phyloP scores from a whole-genome alignment of 2,113 vertebrate genomes.

The Pedionomus torquatus region DNA sequence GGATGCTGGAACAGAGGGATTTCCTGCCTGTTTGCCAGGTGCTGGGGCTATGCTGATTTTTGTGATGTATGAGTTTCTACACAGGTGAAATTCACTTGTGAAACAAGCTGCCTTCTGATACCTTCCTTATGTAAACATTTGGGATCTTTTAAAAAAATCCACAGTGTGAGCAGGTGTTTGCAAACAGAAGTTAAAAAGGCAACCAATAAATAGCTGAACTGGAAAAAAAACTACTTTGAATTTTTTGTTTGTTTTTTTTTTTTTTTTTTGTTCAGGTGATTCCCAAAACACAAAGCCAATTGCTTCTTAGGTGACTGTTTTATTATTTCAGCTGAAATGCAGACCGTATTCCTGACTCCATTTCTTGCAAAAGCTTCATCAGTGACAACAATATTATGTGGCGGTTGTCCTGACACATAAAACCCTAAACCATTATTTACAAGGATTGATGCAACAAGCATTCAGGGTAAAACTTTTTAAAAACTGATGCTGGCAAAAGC shows the following conservation, averaged over 20 bases:
- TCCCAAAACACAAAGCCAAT: neutral
- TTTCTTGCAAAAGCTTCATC: neutral
- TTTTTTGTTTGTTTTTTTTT: too few species aligned
- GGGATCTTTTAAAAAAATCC: neutral
- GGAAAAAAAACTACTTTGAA: neutral
- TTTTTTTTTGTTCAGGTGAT: neutral
- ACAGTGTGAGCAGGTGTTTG: neutral
- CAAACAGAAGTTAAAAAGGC: neutral
- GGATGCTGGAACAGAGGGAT: neutral
- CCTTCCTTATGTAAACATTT: neutral
- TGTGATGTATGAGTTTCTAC: neutral
- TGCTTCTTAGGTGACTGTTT: neutral
- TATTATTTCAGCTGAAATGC: neutral
- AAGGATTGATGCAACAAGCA: neutral
- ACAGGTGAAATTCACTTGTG: constrained; percentile 36
- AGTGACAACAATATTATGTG: neutral
- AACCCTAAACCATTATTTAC: neutral
- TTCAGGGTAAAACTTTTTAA: neutral
- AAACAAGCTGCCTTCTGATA: neutral
- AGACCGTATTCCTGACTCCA: neutral
- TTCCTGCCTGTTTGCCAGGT: neutral
- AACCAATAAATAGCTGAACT: neutral
- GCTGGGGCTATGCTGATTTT: neutral
- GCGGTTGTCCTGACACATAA: neutral
- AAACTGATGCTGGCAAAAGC: neutral